Evolutionary conservation across 2,113 vertebrate species (phyloP), one percentile per base, ranked within the genome.

Genomic region (Rhabdomys dilectus): DNA sequence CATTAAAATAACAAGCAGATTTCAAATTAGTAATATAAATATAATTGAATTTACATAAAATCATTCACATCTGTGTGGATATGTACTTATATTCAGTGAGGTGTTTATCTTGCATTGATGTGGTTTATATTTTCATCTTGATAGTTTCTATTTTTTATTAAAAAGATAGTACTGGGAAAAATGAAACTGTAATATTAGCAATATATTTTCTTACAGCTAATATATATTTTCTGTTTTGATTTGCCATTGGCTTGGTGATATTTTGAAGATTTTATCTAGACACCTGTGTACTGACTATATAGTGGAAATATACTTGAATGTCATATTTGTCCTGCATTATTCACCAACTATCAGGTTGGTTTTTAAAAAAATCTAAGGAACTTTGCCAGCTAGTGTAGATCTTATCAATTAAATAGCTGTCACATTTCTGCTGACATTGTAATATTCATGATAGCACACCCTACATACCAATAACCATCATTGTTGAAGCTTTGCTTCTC

Each of bases 71-170:
- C 4, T 88, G 7, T 90, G 24, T 91, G 51, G 5, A 6, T 90
- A 29, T 80, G 19, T 29, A 72, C 45, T 3, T 92, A 70, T 75
- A 3, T 95, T 93, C 26, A 70, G 24, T 58, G 53, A 89, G 77
- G 87, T 89, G 21, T 93, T 95, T 88, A 51, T 62, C 9, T 60
- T 68, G 75, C 15, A 53, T 17, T 56, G 16, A 2, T 93, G 0
- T 94, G 66, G 58, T 88, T 95, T 88, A 94, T 48, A 56, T 93
- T 94, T 96, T 93, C 60, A 85, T 56, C 39, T 82, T 82, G 88
- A 39, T 89, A n/a, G 3, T 85, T 90, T 89, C 8, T 88, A 3
- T 91, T 96, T 96, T 96, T 97, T 89, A 34, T 91, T 93, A 88
- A 34, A n/a, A n/a, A 85, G 64, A 77, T 91, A 34, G 78, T 75